These are phyloP conservation scores for Macrotus californicus DNA, from an alignment of 2,113 vertebrate genomes.

Conservation along the genomic window DNA sequence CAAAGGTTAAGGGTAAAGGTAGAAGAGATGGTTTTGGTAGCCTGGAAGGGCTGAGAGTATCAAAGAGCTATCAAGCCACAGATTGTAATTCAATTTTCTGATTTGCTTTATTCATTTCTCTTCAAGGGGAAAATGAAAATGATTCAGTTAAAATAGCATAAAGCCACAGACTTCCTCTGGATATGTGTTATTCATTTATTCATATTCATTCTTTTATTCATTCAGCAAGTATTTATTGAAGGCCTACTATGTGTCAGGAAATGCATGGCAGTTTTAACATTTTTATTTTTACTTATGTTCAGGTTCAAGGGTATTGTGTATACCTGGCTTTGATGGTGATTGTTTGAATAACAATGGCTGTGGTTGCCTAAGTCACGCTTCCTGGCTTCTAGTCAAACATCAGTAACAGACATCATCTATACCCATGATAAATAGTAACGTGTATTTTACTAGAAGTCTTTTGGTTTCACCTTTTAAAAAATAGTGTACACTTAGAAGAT, in stretches of 20 bases:
- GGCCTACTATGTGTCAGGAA: not conserved
- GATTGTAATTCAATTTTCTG: not conserved
- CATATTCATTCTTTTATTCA: not conserved
- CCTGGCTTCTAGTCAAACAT: not conserved
- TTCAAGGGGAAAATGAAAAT: not conserved
- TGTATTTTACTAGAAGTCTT: conserved; percentile 24
- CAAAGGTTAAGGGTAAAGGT: not conserved
- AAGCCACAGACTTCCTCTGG: not conserved
- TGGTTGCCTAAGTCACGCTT: not conserved
- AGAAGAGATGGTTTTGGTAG: not conserved
- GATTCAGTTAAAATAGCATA: not conserved
- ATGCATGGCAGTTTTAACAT: not conserved
- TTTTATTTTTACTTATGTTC: not conserved
- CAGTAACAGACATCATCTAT: not conserved
- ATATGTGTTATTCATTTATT: not conserved
- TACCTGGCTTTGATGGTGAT: not conserved
- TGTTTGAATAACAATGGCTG: not conserved
- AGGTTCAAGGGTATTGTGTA: not conserved
- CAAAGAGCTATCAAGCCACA: not conserved
- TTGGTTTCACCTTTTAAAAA: conserved; percentile 26
- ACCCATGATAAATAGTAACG: not conserved
- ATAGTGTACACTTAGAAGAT: conserved; percentile 20
- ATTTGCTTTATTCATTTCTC: conserved; percentile 12
- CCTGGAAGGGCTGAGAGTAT: not conserved
- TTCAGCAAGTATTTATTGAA: not conserved